phyloP scores from a whole-genome alignment of 1,140 invertebrate species.

The Polypedilum vanderplanki region DNA sequence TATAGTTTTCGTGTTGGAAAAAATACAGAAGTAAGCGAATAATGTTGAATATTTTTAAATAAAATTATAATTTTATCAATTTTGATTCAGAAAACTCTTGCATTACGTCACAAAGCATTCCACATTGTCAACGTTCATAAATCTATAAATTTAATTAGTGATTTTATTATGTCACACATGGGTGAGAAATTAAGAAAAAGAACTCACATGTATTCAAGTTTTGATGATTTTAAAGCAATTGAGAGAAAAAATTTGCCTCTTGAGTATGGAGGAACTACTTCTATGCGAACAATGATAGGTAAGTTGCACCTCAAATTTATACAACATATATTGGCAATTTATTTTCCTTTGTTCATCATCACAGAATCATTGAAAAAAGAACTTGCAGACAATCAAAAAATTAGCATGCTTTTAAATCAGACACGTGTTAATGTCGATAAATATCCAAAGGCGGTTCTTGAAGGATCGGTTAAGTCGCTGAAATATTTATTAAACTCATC shows the following conservation, averaged over 20 bases:
- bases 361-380: slow-evolving; percentile 50
- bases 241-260: slow-evolving; percentile 61
- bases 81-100: slow-evolving; percentile 63
- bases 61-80: neutral
- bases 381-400: slow-evolving; percentile 44
- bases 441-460: neutral
- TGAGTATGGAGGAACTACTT: slow-evolving; percentile 73
- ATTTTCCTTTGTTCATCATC: too few relatives aligned
- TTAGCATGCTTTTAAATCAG: slow-evolving; percentile 46
- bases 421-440: slow-evolving; percentile 42
- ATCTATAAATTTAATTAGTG: slow-evolving; percentile 68
- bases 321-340: slow-evolving; percentile 30
- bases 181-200: slow-evolving; percentile 74
- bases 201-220: slow-evolving; percentile 58
- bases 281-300: slow-evolving; percentile 80
- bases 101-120: slow-evolving; percentile 77
- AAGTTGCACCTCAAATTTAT: slow-evolving; percentile 34
- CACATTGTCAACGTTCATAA: slow-evolving; percentile 70
- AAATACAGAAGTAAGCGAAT: slow-evolving; percentile 60
- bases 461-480: neutral
- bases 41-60: slow-evolving; percentile 28
- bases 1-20: slow-evolving; percentile 71
- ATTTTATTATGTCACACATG: slow-evolving; percentile 72
- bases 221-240: slow-evolving; percentile 51
- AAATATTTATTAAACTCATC: slow-evolving; percentile 36